These are phyloP conservation scores for Myotis davidii DNA, from an alignment of 2,113 vertebrate species.

Conservation along the genomic window DNA sequence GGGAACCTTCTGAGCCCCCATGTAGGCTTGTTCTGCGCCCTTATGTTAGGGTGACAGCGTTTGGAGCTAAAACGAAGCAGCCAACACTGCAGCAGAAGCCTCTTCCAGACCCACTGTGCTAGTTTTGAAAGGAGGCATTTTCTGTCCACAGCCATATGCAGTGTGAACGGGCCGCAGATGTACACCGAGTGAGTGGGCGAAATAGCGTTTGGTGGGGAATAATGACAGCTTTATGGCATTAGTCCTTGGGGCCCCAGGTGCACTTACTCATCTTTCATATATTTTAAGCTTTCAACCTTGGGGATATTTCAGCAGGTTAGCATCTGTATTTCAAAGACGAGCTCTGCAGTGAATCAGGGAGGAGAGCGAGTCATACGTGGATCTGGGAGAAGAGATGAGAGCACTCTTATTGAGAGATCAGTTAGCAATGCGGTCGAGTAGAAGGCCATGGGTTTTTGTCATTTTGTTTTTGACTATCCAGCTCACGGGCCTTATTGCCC, in stretches of 20 bases:
- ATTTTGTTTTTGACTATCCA: background rate
- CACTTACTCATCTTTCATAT: slow-evolving; percentile 43
- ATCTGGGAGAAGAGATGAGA: background rate
- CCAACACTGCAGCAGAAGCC: background rate
- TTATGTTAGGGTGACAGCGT: slow-evolving; percentile 41
- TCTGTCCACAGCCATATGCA: slow-evolving; percentile 58
- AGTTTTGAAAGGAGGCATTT: slow-evolving; percentile 51
- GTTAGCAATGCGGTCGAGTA: background rate
- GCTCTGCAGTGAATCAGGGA: slow-evolving; percentile 43
- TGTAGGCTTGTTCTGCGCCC: background rate
- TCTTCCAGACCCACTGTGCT: slow-evolving; percentile 27
- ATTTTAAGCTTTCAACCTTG: slow-evolving; percentile 65
- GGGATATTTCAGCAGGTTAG: slow-evolving; percentile 54
- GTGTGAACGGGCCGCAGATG: slow-evolving; percentile 65
- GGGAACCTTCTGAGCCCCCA: background rate
- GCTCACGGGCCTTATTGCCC: background rate
- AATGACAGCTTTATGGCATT: slow-evolving; percentile 58
- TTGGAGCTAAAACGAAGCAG: slow-evolving; percentile 27
- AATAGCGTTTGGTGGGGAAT: slow-evolving; percentile 37
- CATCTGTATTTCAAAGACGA: slow-evolving; percentile 54
- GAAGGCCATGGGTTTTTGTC: background rate
- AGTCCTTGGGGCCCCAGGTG: slow-evolving; percentile 56
- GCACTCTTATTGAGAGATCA: background rate
- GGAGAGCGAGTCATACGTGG: background rate
- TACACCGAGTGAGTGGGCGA: slow-evolving; percentile 64